Evolutionary conservation across 1,140 invertebrate species (phyloP), one percentile per base, ranked within the genome.

Genomic region (Eupeodes corollae): DNA sequence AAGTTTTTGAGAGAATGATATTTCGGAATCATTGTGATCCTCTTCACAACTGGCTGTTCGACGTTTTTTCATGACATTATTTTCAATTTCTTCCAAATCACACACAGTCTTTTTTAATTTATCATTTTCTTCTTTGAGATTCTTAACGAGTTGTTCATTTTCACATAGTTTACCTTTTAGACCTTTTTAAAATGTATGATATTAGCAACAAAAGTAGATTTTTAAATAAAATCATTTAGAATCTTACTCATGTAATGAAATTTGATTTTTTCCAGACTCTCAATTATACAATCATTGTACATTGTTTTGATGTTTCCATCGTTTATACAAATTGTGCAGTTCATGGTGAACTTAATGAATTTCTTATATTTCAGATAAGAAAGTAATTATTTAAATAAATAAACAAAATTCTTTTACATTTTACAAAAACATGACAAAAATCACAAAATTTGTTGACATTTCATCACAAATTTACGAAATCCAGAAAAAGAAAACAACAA

Each of bases 331-430:
- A 43, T 21, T 10, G n/a, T 19, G 19, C 10, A 10, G 30, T 46
- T 57, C 52, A 59, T 57, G 52, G 8, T 52, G 37, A 18, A 59
- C 0, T 34, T 50, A 59, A 33, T 14, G 55, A 59, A 26, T 53
- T 54, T 5, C 42, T 10, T 32, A 45, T 39, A 32, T 49, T 34
- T 8, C 47, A 52, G 8, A 44, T 41, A 13, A 55, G 43, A 51
- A 58, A 59, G 39, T 18, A 46, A 21, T 45, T 53, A 59, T 59
- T 26, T 26, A 26, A 26, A 26, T 26, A 26, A 26, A 26, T 26
- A 26, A 26, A 26, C 21, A 26, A 26, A 26, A n/a, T 26, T 26
- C 8, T 26, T 5, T 26, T 26, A 5, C 8, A 26, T 26, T 26
- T 26, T 8, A 26, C 21, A 26, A 26, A 8, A 26, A 26, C 8